A percentile compares a stretch with the other conserved stretches of the same genome.
Evolutionary conservation across 2,888 invertebrate species (phyloP).

Genomic region (Noctuana brunneofusca): DNA sequence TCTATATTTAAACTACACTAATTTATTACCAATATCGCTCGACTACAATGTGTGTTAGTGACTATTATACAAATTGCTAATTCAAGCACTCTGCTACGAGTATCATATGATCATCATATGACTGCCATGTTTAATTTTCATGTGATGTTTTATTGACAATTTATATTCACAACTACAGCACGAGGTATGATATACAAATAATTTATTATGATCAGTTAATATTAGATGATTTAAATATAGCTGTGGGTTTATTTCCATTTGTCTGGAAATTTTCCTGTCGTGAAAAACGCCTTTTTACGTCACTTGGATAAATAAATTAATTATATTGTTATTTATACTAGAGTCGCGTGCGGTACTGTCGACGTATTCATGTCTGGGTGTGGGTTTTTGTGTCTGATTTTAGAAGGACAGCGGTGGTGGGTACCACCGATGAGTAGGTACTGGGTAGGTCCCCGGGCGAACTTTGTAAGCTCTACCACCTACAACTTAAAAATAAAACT

Average conservation of each 20-base stretch:
- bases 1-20: conserved; percentile 59
- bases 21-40: conserved; percentile 3
- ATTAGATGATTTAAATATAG: conserved; percentile 9
- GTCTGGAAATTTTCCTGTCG: not conserved
- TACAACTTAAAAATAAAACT: too few relatives aligned
- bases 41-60: not conserved
- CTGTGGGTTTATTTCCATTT: conserved; percentile 4
- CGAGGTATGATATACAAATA: conserved; percentile 2
- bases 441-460: too few relatives aligned
- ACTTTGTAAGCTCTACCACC: too few relatives aligned
- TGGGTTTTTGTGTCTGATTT: not conserved
- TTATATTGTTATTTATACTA: not conserved
- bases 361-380: not conserved
- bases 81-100: not conserved
- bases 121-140: conserved; percentile 22
- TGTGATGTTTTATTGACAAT: conserved; percentile 17
- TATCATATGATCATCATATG: conserved; percentile 7
- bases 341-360: not conserved
- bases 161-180: conserved; percentile 11
- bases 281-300: not conserved
- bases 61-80: conserved; percentile 9
- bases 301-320: not conserved
- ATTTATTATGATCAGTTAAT: conserved; percentile 17
- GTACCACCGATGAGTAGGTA: too few relatives aligned
- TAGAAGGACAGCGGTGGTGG: too few relatives aligned